Percentiles rank a stretch among this genome's conserved stretches.
Conservation (phyloP, 2,888 invertebrate species). For the Drosophila lutescens region DNA sequence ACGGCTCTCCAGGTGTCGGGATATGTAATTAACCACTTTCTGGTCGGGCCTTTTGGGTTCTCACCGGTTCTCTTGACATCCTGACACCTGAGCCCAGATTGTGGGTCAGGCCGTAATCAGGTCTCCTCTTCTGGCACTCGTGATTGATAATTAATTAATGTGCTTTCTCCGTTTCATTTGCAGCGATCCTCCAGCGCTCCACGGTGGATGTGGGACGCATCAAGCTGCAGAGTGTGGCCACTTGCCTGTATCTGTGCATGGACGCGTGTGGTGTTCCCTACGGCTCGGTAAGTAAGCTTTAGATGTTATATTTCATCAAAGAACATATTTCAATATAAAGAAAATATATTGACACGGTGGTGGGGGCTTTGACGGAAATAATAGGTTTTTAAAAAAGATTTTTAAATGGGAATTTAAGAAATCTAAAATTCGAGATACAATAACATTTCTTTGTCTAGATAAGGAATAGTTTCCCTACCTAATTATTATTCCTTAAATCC, state of each 20-base stretch:
- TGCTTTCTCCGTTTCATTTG: conserved; percentile 81
- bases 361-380: too few relatives aligned
- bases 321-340: not conserved
- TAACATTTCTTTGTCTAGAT: too few relatives aligned
- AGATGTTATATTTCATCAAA: not conserved
- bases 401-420: too few relatives aligned
- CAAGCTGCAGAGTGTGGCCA: conserved; percentile 94
- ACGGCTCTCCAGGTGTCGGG: conserved; percentile 28
- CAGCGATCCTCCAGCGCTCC: conserved; percentile 89
- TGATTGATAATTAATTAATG: conserved; percentile 73
- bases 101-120: conserved; percentile 39
- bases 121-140: conserved; percentile 18
- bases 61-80: conserved; percentile 46
- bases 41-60: conserved; percentile 16
- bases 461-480: too few relatives aligned
- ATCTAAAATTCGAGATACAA: too few relatives aligned
- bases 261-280: conserved; percentile 94
- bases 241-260: conserved; percentile 95
- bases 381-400: too few relatives aligned
- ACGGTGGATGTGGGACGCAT: conserved; percentile 91
- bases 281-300: conserved; percentile 91
- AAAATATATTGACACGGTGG: too few relatives aligned
- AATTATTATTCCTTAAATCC: too few relatives aligned
- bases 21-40: conserved; percentile 62
- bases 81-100: conserved; percentile 54